Base-by-base conservation (phyloP, 2,797 vertebrate species). In the Clamator glandarius region DNA sequence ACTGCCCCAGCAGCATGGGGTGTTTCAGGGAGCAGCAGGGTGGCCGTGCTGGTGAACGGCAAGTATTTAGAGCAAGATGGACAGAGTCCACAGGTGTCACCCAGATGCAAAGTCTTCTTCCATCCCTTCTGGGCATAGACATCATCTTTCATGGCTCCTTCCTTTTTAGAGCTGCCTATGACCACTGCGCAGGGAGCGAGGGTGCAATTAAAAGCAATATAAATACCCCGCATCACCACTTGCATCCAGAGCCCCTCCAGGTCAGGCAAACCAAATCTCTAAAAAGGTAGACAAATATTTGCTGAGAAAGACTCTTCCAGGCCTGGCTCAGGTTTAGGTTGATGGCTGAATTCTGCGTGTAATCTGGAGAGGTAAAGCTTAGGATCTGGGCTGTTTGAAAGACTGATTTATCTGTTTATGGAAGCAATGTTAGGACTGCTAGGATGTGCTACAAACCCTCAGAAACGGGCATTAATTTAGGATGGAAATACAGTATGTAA, bases 1-100 rank as follows among this genome's bases (percentile, higher is more conserved):
- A 90, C 95, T 96, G 95, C 97, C 96, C 97, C 72, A 93, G 92
- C 92, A 96, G 94, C 95, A 90, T 36, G 92, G 97, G 97, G 96
- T 78, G 92, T 72, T 89, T 63, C 25, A 24, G 19, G 0, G 5
- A 67, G 85, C 14, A 62, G 54, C 76, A 29, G 67, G 48, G 16
- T 25, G 39, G 58, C 28, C 4, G 0, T n/a, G 9, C 31, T 19
- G 73, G 66, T 18, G 52, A 81, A 85, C 35, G 44, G 77, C 70
- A 66, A n/a, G 66, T 73, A 66, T 81, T 88, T 11, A 72, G 78
- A 81, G 57, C 62, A 23, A 79, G 52, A 46, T 10, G 33, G 67
- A 92, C 95, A 96, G 91, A 87, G 96, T 97, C 87, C 97, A 98
- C 98, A 98, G 98, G 93, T 98, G 98, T 97, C 96, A 96, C 95